Percentiles rank a stretch among this genome's conserved stretches.
These are phyloP conservation scores for Sebastes minor DNA, from an alignment of 2,797 vertebrate genomes.

Conservation along the genomic window DNA sequence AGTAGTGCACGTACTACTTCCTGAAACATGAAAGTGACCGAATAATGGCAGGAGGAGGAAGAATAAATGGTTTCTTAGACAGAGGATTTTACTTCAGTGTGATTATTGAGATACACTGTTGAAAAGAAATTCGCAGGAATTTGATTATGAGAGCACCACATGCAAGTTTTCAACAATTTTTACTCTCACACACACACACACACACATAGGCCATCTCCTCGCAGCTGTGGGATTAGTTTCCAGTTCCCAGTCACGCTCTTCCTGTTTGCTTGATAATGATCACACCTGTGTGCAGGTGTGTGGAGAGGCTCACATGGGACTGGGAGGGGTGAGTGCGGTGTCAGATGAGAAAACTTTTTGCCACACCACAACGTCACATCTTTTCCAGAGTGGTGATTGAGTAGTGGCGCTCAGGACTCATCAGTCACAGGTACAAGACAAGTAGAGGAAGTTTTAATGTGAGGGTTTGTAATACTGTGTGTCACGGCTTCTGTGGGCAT, in stretches of 20 bases:
- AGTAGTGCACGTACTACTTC: conserved; percentile 63
- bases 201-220: conserved; percentile 49
- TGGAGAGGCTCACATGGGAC: conserved; percentile 58
- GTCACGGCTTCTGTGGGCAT: conserved; percentile 31
- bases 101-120: conserved; percentile 29
- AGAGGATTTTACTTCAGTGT: conserved; percentile 29
- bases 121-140: conserved; percentile 50
- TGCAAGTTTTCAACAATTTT: conserved; percentile 63
- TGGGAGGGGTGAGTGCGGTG: conserved; percentile 58
- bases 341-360: conserved; percentile 48
- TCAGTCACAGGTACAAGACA: conserved; percentile 1
- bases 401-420: background rate
- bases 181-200: conserved; percentile 29
- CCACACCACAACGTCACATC: conserved; percentile 37
- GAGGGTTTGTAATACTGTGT: conserved; percentile 16
- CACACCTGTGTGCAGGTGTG: conserved; percentile 83
- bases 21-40: conserved; percentile 72
- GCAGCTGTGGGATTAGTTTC: conserved; percentile 82
- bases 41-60: background rate
- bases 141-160: conserved; percentile 52
- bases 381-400: conserved; percentile 30
- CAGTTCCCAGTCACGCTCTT: conserved; percentile 81
- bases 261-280: conserved; percentile 84
- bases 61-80: conserved; percentile 62
- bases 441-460: conserved; percentile 9